phyloP scores from a whole-genome alignment of 1,140 invertebrate genomes.

The Lordiphosa stackelbergi region DNA sequence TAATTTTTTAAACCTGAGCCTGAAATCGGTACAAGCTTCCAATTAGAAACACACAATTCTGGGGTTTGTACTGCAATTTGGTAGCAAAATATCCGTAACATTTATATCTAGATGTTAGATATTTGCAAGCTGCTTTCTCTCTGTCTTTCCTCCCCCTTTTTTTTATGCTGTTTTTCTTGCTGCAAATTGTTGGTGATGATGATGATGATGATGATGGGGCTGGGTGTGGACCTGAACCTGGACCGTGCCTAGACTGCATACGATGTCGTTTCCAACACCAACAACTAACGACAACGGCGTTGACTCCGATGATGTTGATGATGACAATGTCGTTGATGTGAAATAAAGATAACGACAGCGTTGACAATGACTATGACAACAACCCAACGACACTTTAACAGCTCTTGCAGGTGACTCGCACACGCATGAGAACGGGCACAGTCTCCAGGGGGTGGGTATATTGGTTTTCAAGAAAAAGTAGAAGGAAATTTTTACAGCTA shows the following conservation, averaged over 20 bases:
- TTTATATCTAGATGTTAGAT: constrained; percentile 54
- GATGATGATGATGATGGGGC: constrained; percentile 6
- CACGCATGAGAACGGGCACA: background rate
- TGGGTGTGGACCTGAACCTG: constrained; percentile 4
- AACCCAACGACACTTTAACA: constrained; percentile 72
- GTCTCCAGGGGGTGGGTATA: no score
- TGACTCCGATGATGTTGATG: constrained; percentile 43
- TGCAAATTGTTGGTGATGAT: constrained; percentile 63
- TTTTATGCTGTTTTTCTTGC: constrained; percentile 36
- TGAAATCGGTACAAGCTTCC: background rate
- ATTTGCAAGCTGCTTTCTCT: constrained; percentile 24
- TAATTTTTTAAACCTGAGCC: constrained; percentile 56
- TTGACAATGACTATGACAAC: constrained; percentile 73
- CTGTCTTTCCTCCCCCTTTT: constrained; percentile 15
- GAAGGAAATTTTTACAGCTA: no score
- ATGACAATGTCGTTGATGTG: constrained; percentile 73
- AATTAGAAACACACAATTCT: no score
- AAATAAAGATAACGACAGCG: constrained; percentile 74
- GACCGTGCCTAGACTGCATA: constrained; percentile 6
- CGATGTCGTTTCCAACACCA: background rate
- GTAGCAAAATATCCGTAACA: constrained; percentile 46
- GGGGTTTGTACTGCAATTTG: background rate
- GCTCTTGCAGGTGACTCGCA: constrained; percentile 59
- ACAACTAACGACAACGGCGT: constrained; percentile 3
- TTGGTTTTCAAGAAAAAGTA: no score